phyloP scores from a whole-genome alignment of 2,888 invertebrate genomes.

The Neocrepidodera transversa region DNA sequence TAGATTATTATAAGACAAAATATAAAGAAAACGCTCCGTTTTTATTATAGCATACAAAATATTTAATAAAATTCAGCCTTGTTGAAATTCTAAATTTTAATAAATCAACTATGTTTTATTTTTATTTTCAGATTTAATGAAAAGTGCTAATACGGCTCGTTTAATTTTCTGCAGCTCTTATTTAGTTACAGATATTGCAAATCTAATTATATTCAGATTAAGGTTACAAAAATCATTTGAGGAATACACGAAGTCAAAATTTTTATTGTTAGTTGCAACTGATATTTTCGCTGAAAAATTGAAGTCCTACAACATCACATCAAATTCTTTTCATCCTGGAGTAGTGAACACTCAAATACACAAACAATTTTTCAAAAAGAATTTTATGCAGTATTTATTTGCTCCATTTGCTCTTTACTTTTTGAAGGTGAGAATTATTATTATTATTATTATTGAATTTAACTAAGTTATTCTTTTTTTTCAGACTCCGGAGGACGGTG shows the following conservation, averaged over 20 bases:
- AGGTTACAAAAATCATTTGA: neutral
- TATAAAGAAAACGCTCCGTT: too few species aligned
- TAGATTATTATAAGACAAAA: too few species aligned
- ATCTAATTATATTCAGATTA: neutral
- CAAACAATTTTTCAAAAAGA: neutral
- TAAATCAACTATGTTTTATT: too few species aligned
- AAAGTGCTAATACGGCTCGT: conserved; percentile 28
- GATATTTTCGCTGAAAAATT: conserved; percentile 34
- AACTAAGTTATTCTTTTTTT: too few species aligned
- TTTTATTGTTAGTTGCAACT: conserved; percentile 20
- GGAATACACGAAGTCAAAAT: conserved; percentile 30
- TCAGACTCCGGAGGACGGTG: conserved; percentile 35
- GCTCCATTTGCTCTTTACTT: too few species aligned
- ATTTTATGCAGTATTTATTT: too few species aligned
- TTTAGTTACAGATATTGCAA: conserved; percentile 4
- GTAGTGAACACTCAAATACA: conserved; percentile 28
- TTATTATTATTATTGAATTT: too few species aligned
- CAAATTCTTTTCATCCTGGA: conserved; percentile 36
- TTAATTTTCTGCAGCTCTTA: conserved; percentile 36
- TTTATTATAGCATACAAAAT: too few species aligned
- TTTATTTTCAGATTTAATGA: conserved; percentile 22
- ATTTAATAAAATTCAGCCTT: too few species aligned
- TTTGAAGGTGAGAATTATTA: too few species aligned
- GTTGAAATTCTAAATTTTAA: too few species aligned
- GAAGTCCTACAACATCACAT: conserved; percentile 27